phyloP scores from a whole-genome alignment of 2,113 vertebrate genomes.

The Podarcis cretensis region DNA sequence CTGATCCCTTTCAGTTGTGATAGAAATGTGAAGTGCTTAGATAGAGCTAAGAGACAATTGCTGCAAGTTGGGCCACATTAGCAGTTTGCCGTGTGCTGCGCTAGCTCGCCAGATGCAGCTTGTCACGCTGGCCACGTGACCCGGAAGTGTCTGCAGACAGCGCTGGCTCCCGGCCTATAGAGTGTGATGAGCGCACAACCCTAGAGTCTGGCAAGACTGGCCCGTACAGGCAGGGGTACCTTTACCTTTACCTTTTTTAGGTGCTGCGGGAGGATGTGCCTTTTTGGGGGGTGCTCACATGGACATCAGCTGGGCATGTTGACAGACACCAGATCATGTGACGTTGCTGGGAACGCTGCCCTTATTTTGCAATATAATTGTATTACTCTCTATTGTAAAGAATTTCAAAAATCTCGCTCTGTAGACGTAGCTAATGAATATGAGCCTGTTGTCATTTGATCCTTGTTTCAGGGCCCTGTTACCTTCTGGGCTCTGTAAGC shows the following conservation, averaged over 20 bases:
- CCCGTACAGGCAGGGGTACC: no score
- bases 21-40: slow-evolving; percentile 6
- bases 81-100: no score
- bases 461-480: not conserved
- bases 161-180: no score
- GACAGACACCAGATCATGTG: not conserved
- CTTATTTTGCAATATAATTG: not conserved
- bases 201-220: no score
- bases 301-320: not conserved
- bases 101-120: no score
- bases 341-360: no score
- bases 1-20: slow-evolving; percentile 20
- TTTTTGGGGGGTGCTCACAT: not conserved
- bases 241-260: no score
- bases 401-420: not conserved
- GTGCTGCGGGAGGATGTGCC: not conserved
- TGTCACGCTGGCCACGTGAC: no score
- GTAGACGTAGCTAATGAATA: not conserved
- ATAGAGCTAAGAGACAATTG: not conserved
- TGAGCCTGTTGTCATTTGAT: not conserved
- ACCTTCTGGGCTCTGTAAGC: not conserved
- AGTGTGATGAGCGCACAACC: no score
- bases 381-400: not conserved
- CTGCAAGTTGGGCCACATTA: not conserved
- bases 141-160: no score